Evolutionary conservation across 2,113 vertebrate genomes (phyloP).

Genomic region (Saccopteryx leptura): DNA sequence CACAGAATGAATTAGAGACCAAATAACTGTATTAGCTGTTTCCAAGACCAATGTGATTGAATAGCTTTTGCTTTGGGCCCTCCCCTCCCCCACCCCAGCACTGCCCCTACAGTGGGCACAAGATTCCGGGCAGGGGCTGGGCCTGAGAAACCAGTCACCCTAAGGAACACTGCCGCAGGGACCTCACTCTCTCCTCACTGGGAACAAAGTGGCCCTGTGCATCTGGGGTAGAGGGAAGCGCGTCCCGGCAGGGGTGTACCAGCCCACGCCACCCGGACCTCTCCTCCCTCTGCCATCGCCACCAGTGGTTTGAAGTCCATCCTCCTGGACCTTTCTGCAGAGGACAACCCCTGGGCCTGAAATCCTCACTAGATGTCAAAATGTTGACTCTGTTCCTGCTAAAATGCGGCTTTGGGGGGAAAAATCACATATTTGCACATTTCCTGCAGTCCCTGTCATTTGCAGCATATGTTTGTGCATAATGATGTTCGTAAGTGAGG

Average conservation of each 20-base stretch:
- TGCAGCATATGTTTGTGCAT: constrained; percentile 68
- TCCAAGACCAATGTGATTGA: neutral
- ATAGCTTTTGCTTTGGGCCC: accelerated
- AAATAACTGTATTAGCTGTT: accelerated
- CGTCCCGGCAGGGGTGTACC: accelerated
- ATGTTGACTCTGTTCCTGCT: constrained; percentile 74
- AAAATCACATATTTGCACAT: constrained; percentile 59
- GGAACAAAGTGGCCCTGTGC: accelerated
- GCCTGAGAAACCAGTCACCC: accelerated
- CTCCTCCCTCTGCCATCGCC: too few species aligned
- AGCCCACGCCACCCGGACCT: accelerated
- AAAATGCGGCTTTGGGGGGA: neutral
- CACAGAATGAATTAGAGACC: accelerated
- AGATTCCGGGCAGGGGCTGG: accelerated
- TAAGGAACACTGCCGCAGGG: accelerated
- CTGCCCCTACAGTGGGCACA: neutral
- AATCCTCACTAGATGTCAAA: constrained; percentile 56
- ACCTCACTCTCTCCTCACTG: accelerated
- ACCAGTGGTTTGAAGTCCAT: accelerated
- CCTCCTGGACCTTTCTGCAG: neutral
- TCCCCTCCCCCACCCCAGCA: neutral
- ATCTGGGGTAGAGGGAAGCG: accelerated
- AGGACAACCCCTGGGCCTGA: accelerated
- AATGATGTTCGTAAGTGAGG: constrained; percentile 68
- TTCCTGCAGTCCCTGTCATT: constrained; percentile 49